phyloP scores from a whole-genome alignment of 1,140 invertebrate species.

The Nephila pilipes region DNA sequence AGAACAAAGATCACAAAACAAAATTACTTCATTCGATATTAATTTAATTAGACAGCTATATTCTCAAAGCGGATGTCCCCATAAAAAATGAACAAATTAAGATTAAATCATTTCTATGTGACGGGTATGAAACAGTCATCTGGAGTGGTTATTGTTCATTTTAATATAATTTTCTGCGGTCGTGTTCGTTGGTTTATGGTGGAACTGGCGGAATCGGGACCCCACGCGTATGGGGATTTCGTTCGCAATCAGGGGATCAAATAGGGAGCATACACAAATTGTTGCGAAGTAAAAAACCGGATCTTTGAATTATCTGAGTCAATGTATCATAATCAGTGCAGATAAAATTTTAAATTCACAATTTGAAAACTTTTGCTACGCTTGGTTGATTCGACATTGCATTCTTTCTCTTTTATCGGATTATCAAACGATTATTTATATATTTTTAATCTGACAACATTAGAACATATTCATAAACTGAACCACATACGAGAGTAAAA shows the following conservation, averaged over 20 bases:
- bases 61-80: background rate
- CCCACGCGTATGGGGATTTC: background rate
- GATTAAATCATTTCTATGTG: background rate
- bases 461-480: too few species aligned
- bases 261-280: background rate
- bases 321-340: too few species aligned
- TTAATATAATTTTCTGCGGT: background rate
- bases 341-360: too few species aligned
- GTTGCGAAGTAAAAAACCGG: background rate
- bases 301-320: too few species aligned
- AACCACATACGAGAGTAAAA: too few species aligned
- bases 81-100: background rate
- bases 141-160: slow-evolving; percentile 15
- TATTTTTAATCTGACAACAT: too few species aligned
- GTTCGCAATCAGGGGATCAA: background rate
- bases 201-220: background rate
- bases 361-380: too few species aligned
- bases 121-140: background rate
- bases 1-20: background rate
- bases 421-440: too few species aligned
- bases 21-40: slow-evolving; percentile 20
- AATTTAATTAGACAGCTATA: background rate
- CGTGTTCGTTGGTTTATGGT: slow-evolving; percentile 7
- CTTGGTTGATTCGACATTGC: too few species aligned
- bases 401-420: too few species aligned